These are phyloP conservation scores for Drosophila ficusphila DNA, from an alignment of 1,140 invertebrate genomes.

Conservation along the genomic window DNA sequence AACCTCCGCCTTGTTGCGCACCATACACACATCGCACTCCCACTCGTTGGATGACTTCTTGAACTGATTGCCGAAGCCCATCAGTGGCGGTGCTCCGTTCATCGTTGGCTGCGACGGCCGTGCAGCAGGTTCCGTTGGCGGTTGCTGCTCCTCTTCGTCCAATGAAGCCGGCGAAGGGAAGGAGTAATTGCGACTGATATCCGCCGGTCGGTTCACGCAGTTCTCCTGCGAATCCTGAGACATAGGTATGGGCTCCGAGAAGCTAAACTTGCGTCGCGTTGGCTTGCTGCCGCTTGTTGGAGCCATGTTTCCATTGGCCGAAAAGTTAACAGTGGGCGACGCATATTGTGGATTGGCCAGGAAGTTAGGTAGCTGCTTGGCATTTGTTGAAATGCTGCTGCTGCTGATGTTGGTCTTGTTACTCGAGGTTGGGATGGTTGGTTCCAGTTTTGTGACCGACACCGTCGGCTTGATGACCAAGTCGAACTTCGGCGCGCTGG, in stretches of 20 bases:
- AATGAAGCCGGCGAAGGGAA: conserved; percentile 17
- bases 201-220: neutral
- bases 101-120: neutral
- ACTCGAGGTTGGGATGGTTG: neutral
- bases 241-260: conserved; percentile 13
- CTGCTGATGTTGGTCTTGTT: neutral
- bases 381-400: neutral
- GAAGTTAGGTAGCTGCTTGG: conserved; percentile 11
- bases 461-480: conserved; percentile 33
- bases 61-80: conserved; percentile 85
- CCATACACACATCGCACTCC: conserved; percentile 89
- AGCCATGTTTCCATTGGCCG: neutral
- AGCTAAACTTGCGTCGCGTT: conserved; percentile 9
- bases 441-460: neutral
- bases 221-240: too few relatives aligned
- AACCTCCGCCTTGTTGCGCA: conserved; percentile 86
- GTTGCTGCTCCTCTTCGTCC: neutral
- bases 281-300: neutral
- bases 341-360: conserved; percentile 9
- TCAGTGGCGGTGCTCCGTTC: conserved; percentile 10
- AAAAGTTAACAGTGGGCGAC: neutral
- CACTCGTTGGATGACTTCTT: conserved; percentile 85
- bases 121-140: neutral
- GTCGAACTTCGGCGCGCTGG: conserved; percentile 86
- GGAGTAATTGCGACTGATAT: neutral